Evolutionary conservation across 2,797 vertebrate species (phyloP), one percentile per base, ranked within the genome.

Genomic region (Anguilla pacifica): DNA sequence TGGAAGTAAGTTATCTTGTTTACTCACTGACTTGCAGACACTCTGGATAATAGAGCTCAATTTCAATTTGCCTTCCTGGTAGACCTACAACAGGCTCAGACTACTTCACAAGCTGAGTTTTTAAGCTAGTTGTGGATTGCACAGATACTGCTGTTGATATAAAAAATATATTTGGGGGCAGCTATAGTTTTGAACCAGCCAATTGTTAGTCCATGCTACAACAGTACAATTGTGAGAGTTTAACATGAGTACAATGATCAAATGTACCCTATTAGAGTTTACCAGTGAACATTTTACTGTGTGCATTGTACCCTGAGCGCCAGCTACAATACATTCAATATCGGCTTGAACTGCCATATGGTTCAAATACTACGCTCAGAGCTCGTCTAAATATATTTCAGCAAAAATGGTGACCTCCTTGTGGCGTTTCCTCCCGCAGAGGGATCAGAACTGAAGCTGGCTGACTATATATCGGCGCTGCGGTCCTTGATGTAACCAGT

Each of bases 401-500:
- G 22, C 59, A 19, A 19, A 22, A 19, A 22, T 19, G 59, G 64
- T 28, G 15, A 46, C 35, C 17, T 43, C 15, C 31, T 79, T 39
- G 74, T 46, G 74, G 39, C 74, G 49, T 79, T 57, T 11, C 6
- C 35, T 28, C 86, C 35, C 22, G 31, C 4, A 22, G 51, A 79
- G 53, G 72, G 11, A 53, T 74, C 22, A 28, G 64, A 31, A 77
- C 22, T 49, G 64, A 31, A 77, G 85, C 28, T 10, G 43, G 39
- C n/a, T n/a, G 64, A 28, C 25, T 70, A 5, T 70, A 15, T 51
- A 84, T 83, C 83, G 46, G 83, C 35, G 39, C 39, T 79, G 74
- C 67, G 53, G 83, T 94, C 91, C 94, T 92, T 86, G 93, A 85
- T 61, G 59, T 46, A 46, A n/a, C 51, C 11, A n/a, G 28, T 17